Conservation (phyloP, 2,113 vertebrate genomes). For the Marmota monax region DNA sequence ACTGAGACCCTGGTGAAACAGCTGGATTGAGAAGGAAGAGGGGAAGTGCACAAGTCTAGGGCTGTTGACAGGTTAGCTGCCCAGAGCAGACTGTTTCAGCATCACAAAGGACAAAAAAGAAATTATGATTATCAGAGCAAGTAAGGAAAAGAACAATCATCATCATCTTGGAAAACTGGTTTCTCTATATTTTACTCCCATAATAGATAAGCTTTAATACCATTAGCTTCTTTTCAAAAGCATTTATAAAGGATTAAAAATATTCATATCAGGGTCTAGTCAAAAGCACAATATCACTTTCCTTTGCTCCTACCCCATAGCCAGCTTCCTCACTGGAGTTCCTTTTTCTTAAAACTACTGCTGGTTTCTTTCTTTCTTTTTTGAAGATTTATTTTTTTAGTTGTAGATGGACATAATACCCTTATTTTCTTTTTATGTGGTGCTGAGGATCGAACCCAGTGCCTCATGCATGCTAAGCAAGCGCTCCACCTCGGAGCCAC, state of each 20-base stretch:
- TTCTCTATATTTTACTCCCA: neutral
- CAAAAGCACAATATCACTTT: neutral
- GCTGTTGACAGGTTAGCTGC: neutral
- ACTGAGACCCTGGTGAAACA: neutral
- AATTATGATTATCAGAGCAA: neutral
- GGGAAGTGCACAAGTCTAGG: neutral
- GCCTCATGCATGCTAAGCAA: no score
- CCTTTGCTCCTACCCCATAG: neutral
- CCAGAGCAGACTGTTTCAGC: neutral
- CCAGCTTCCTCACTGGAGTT: neutral
- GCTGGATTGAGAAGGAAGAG: no score
- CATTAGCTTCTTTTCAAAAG: slow-evolving; percentile 2
- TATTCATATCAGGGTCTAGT: neutral
- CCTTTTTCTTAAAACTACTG: neutral
- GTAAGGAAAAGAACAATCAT: neutral
- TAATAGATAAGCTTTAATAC: neutral
- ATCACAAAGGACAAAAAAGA: neutral
- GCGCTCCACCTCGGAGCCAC: no score
- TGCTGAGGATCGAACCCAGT: no score
- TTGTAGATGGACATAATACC: no score
- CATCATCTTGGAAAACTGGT: neutral
- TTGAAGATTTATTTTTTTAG: no score
- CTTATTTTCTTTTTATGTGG: no score
- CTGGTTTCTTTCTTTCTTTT: no score
- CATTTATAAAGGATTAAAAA: neutral